Base-by-base conservation (phyloP, 2,113 vertebrate species). In the Crocuta crocuta region DNA sequence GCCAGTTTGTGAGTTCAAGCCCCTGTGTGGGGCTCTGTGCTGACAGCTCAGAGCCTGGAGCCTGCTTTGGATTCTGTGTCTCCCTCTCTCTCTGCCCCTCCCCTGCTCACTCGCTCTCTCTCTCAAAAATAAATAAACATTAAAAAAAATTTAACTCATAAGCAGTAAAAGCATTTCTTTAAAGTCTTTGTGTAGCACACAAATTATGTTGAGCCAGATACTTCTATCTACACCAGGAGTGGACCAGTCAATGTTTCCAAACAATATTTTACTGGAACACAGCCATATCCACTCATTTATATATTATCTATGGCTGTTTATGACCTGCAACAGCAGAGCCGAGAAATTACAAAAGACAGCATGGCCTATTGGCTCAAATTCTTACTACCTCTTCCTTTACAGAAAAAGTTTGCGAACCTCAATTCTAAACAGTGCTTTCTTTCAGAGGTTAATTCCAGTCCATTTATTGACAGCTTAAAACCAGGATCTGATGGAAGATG, bases 371-470 rank as follows among this genome's bases (percentile, higher is more conserved):
- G 79, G 16, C 50, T 91, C 84, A 91, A 74, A 73, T 65, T 84
- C 66, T 53, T 73, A 74, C 3, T 70, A 45, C 28, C 19, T 74
- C 24, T 31, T 61, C 16, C 11, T 55, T 93, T 91, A 76, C 6
- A 91, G 71, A 78, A 70, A 81, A 71, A 53, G 53, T 43, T 55
- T 58, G 4, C 31, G 55, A 92, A 28, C 4, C 48, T 55, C 21
- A 86, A 70, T 58, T 82, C 11, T 45, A 96, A 78, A 83, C 39
- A 92, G 12, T 74, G 43, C 13, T 35, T 93, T 74, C 13, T 35
- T 93, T 74, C 28, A 80, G 84, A 87, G 5, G 68, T 94, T 94
- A 94, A 92, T 90, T 95, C 55, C 28, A 92, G 13, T 8, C 45
- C 28, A 43, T 58, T 85, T 43, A 55, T 1, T 45, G 15, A 80